Percentiles rank a stretch among this genome's conserved stretches.
phyloP scores from a whole-genome alignment of 2,797 vertebrate species.

The Yasuhikotakia modesta region DNA sequence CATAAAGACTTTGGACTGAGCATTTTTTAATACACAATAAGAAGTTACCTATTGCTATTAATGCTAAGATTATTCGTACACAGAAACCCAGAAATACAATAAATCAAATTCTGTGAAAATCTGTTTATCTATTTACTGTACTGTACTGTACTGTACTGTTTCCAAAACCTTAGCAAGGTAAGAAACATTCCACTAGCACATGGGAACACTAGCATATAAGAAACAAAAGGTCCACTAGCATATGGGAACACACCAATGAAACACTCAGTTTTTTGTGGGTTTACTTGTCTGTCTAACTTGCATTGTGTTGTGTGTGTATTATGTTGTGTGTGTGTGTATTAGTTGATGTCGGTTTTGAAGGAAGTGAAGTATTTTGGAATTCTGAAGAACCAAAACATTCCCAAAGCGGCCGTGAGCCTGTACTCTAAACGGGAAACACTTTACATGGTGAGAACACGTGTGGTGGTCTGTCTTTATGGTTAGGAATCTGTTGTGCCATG shows the following conservation, averaged over 20 bases:
- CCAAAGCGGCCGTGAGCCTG: slow-evolving; percentile 74
- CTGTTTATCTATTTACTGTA: too few relatives aligned
- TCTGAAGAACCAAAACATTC: slow-evolving; percentile 74
- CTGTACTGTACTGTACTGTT: too few relatives aligned
- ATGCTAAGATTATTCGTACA: too few relatives aligned
- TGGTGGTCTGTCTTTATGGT: background rate
- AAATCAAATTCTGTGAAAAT: too few relatives aligned
- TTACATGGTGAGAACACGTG: slow-evolving; percentile 68
- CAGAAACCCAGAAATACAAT: too few relatives aligned
- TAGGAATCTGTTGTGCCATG: background rate
- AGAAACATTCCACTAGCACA: background rate
- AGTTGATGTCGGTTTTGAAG: slow-evolving; percentile 77
- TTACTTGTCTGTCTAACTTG: background rate
- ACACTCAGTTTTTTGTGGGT: slow-evolving; percentile 6
- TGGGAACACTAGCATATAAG: too few relatives aligned
- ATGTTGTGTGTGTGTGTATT: slow-evolving; percentile 56
- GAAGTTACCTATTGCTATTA: too few relatives aligned
- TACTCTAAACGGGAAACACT: slow-evolving; percentile 75
- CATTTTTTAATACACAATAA: too few relatives aligned
- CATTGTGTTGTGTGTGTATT: slow-evolving; percentile 39
- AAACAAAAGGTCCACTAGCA: background rate
- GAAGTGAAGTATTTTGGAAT: slow-evolving; percentile 78
- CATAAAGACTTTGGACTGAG: too few relatives aligned
- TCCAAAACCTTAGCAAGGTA: too few relatives aligned
- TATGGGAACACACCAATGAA: background rate